phyloP scores from a whole-genome alignment of 2,113 vertebrate genomes.

The Hyla sarda region DNA sequence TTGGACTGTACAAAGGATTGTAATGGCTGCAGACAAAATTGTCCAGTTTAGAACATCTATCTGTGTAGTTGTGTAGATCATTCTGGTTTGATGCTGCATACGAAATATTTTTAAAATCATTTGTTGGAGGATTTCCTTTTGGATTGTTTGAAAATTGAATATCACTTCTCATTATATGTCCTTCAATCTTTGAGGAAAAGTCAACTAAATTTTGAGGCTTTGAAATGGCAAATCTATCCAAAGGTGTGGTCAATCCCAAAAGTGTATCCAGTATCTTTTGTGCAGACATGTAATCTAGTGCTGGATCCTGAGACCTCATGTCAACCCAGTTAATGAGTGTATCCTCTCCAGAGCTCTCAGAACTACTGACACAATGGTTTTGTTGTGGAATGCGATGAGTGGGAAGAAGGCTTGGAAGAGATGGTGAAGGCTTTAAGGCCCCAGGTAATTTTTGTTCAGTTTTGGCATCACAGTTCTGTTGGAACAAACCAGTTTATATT shows the following conservation, averaged over 20 bases:
- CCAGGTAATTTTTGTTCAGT: neutral
- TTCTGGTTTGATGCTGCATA: neutral
- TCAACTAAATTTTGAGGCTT: neutral
- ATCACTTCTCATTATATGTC: neutral
- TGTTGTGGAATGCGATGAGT: neutral
- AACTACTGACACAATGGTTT: constrained; percentile 8
- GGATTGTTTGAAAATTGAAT: neutral
- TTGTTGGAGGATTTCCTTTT: neutral
- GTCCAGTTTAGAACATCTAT: neutral
- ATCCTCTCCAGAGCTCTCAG: neutral
- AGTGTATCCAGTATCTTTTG: constrained; percentile 59
- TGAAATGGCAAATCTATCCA: neutral
- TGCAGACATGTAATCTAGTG: constrained; percentile 30
- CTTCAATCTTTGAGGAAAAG: constrained; percentile 22
- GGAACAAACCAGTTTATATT: neutral
- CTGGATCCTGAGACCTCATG: neutral
- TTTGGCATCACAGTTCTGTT: constrained; percentile 45
- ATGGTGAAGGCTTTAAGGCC: neutral
- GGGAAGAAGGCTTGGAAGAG: neutral
- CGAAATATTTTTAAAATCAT: neutral
- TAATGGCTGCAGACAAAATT: neutral
- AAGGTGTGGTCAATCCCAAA: constrained; percentile 35
- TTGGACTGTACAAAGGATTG: neutral
- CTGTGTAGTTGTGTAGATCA: neutral
- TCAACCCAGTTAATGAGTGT: constrained; percentile 10